Conservation (phyloP, 2,113 vertebrate species). For the Oreochromis tanganicae region DNA sequence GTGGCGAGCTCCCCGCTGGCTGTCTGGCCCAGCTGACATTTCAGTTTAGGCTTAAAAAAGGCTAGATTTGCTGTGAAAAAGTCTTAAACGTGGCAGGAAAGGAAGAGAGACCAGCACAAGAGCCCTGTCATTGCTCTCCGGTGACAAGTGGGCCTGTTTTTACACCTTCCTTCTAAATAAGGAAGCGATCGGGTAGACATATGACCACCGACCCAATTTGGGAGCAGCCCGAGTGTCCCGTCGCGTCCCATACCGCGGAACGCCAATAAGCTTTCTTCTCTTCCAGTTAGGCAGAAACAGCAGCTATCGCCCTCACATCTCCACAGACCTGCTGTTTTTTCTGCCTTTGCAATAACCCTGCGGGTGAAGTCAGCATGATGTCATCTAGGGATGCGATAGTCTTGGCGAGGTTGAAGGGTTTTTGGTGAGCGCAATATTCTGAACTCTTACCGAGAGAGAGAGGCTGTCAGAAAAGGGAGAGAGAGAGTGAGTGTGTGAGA, state of each 20-base stretch:
- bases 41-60: background rate
- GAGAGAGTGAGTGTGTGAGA: slow-evolving; percentile 27
- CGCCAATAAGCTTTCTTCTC: slow-evolving; percentile 66
- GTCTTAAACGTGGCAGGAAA: slow-evolving; percentile 35
- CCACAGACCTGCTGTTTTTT: slow-evolving; percentile 39
- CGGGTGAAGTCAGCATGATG: slow-evolving; percentile 81
- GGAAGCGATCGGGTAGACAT: slow-evolving; percentile 75
- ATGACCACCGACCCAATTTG: slow-evolving; percentile 76
- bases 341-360: slow-evolving; percentile 51
- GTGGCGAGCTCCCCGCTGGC: background rate
- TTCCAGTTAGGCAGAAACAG: slow-evolving; percentile 66
- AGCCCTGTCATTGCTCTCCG: slow-evolving; percentile 73
- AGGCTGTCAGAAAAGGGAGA: slow-evolving; percentile 10
- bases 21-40: background rate
- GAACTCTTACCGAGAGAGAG: slow-evolving; percentile 45
- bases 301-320: slow-evolving; percentile 27
- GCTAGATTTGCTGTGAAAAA: slow-evolving; percentile 28
- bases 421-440: slow-evolving; percentile 62
- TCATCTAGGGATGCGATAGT: slow-evolving; percentile 69
- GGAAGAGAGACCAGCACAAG: slow-evolving; percentile 62
- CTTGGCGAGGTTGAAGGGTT: slow-evolving; percentile 73
- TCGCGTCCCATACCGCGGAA: slow-evolving; percentile 46
- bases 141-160: slow-evolving; percentile 80
- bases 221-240: slow-evolving; percentile 66
- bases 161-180: slow-evolving; percentile 89